Evolutionary conservation across 1,140 invertebrate species (phyloP), one percentile per base, ranked within the genome.

Genomic region (Drosophila auraria): DNA sequence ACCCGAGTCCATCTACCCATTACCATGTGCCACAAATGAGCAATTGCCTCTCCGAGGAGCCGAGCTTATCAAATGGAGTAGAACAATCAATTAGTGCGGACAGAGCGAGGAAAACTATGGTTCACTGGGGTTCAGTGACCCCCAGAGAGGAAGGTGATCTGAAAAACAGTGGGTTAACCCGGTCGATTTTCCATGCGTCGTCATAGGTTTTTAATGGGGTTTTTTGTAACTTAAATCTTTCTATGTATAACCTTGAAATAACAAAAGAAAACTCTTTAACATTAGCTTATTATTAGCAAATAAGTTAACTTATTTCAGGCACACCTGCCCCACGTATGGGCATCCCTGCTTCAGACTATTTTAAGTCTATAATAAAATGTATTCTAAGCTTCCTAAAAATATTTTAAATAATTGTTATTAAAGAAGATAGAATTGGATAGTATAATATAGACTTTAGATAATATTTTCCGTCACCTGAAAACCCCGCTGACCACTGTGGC

Each of bases 81-180:
- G 69, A 73, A 61, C 68, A 73, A 73, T 73, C 71, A 73, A 73
- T 73, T 73, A 73, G 27, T 57, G 54, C 53, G 15, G 69, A n/a
- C 65, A 68, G 25, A 56, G 70, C 47, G 30, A 60, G 9, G 36
- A 51, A 50, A 73, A 38, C 30, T 65, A 47, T 42, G 51, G 53
- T 72, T 50, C 53, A 59, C n/a, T 12, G 8, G 38, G 50, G 68
- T 71, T 47, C 68, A 49, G 2, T 69, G 68, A 71, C 64, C 68
- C 14, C 40, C 27, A 8, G 30, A 5, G 40, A 45, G 23, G 40
- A 23, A 59, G 38, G 36, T 59, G 64, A 65, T 27, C 64, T 38
- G 20, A 7, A 63, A 40, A 33, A 11, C 54, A 47, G 63, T 62
- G 38, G 30, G 58, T 25, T 25, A 15, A 25, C 14, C 45, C 6